phyloP scores from a whole-genome alignment of 2,113 vertebrate genomes.

The Stictonetta naevosa region DNA sequence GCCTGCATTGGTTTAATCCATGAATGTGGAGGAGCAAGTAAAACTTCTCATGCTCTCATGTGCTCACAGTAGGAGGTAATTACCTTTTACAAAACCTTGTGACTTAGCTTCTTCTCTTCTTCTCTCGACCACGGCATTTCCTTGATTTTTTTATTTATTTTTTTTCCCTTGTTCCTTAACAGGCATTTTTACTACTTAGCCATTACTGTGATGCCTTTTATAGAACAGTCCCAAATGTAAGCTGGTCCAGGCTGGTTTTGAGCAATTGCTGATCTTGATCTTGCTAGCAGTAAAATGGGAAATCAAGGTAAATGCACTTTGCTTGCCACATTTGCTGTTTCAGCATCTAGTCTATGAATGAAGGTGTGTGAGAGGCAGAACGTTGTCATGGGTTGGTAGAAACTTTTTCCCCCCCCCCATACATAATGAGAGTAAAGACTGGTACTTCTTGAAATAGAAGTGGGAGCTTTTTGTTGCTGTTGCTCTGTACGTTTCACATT shows the following conservation, averaged over 20 bases:
- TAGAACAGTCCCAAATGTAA: neutral
- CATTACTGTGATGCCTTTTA: rapidly evolving
- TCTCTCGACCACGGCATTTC: neutral
- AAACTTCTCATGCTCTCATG: neutral
- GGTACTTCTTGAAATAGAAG: neutral
- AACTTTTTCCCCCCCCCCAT: neutral
- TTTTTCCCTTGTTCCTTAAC: neutral
- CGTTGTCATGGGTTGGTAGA: neutral
- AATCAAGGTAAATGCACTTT: neutral
- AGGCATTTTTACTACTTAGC: neutral
- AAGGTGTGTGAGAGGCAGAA: neutral
- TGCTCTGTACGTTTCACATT: neutral
- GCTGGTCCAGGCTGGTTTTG: neutral
- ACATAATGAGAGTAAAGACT: neutral
- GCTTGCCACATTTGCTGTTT: neutral
- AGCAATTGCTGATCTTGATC: neutral
- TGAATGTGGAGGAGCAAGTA: neutral
- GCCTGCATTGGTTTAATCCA: neutral
- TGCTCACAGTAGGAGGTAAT: neutral
- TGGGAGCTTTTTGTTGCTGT: neutral
- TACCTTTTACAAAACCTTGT: neutral
- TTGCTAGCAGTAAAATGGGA: neutral
- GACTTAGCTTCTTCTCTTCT: rapidly evolving
- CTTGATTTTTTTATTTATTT: neutral
- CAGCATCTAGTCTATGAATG: neutral